phyloP scores from a whole-genome alignment of 1,140 invertebrate genomes.

The Lepidurus apus region DNA sequence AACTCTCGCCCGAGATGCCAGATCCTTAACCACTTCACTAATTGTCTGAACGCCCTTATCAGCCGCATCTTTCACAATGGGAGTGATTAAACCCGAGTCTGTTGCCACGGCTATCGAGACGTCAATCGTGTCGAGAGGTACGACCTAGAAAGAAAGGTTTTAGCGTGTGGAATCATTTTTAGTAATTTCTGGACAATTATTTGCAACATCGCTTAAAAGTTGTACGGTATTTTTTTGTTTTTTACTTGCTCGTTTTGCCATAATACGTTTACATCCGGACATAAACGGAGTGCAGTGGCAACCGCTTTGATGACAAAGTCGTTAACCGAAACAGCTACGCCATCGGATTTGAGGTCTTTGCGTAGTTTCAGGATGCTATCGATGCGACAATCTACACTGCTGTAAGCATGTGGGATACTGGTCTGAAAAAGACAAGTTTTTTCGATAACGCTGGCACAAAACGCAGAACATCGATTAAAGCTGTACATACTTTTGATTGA shows the following conservation, averaged over 20 bases:
- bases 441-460: background rate
- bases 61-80: slow-evolving; percentile 58
- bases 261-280: slow-evolving; percentile 57
- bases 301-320: slow-evolving; percentile 61
- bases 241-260: slow-evolving; percentile 50
- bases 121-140: slow-evolving; percentile 48
- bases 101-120: slow-evolving; percentile 61
- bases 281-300: slow-evolving; percentile 52
- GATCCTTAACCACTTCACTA: slow-evolving; percentile 42
- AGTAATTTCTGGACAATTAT: background rate
- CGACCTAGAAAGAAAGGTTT: slow-evolving; percentile 36
- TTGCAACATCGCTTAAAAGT: background rate
- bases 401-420: slow-evolving; percentile 61
- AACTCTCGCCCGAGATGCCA: slow-evolving; percentile 54
- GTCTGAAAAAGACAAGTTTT: slow-evolving; percentile 39
- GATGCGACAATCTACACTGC: slow-evolving; percentile 52
- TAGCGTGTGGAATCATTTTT: background rate
- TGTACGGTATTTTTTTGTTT: background rate
- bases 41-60: slow-evolving; percentile 48
- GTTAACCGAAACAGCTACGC: slow-evolving; percentile 57
- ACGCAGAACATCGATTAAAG: background rate
- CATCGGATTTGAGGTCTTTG: slow-evolving; percentile 41
- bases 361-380: slow-evolving; percentile 49
- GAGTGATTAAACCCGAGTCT: slow-evolving; percentile 60
- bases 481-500: slow-evolving; percentile 52